Conservation (phyloP, 2,797 vertebrate genomes). For the Linurgus olivaceus region DNA sequence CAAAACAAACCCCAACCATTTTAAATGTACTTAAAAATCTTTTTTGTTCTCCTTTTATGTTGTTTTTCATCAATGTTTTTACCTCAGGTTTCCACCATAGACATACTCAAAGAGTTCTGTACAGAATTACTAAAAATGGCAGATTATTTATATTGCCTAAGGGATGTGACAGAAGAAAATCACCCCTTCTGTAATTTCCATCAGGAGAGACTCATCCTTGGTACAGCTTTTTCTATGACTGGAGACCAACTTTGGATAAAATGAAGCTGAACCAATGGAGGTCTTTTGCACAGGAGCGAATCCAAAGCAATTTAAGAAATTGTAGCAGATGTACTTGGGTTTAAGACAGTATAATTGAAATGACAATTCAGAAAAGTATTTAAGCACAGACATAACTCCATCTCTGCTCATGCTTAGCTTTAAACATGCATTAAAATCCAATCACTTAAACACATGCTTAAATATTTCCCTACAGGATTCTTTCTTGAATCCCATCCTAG, state of each 20-base stretch:
- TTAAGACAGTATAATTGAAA: conserved; percentile 5
- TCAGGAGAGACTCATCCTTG: neutral
- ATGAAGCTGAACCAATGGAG: neutral
- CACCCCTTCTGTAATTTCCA: neutral
- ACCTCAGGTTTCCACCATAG: neutral
- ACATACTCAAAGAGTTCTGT: neutral
- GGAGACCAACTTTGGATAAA: neutral
- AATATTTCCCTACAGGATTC: neutral
- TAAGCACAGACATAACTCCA: conserved; percentile 16
- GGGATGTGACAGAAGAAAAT: neutral
- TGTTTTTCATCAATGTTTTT: neutral
- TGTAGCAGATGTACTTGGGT: neutral
- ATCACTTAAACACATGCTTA: neutral
- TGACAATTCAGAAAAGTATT: conserved; percentile 8
- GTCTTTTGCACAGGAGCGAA: neutral
- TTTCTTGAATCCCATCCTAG: neutral
- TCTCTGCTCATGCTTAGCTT: neutral
- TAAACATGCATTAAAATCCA: conserved; percentile 21
- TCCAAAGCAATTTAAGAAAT: conserved; percentile 6
- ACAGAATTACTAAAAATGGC: neutral
- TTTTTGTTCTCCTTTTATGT: neutral
- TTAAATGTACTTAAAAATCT: neutral
- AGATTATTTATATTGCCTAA: neutral
- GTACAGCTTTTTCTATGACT: neutral
- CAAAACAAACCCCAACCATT: neutral